A percentile compares a stretch with the other conserved stretches of the same genome.
These are phyloP conservation scores for Musca domestica DNA, from an alignment of 1,140 invertebrate genomes.

Conservation along the genomic window DNA sequence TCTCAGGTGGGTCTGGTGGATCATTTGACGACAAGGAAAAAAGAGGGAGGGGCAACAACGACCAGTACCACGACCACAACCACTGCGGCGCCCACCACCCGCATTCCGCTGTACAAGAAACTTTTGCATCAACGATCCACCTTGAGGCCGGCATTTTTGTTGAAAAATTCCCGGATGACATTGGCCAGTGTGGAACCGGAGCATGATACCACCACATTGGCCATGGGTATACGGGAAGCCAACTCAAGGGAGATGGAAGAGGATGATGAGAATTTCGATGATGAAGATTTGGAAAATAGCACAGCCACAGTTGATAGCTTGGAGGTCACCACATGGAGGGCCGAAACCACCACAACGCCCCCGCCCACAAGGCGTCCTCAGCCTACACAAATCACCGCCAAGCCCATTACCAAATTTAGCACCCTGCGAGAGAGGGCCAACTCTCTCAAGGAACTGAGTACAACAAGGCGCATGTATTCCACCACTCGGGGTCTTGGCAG, in stretches of 20 bases:
- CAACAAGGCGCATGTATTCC: conserved; percentile 3
- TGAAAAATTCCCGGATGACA: conserved; percentile 27
- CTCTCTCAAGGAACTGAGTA: too few relatives aligned
- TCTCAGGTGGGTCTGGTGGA: conserved; percentile 28
- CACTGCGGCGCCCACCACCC: conserved; percentile 35
- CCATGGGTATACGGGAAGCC: background rate
- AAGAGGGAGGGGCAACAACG: conserved; percentile 10
- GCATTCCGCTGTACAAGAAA: conserved; percentile 48
- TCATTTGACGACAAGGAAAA: conserved; percentile 21
- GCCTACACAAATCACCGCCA: too few relatives aligned
- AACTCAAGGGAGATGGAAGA: background rate
- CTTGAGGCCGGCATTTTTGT: conserved; percentile 35
- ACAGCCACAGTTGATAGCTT: background rate
- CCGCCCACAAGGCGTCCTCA: background rate
- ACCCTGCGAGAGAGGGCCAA: too few relatives aligned
- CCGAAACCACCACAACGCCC: conserved; percentile 2
- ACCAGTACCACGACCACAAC: conserved; percentile 20
- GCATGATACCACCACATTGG: background rate
- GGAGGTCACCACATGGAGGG: background rate
- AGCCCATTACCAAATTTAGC: too few relatives aligned
- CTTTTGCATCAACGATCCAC: conserved; percentile 42
- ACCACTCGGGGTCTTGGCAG: background rate
- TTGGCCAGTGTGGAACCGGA: background rate
- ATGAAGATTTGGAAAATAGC: background rate
- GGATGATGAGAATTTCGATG: conserved; percentile 8